Evolutionary conservation across 2,113 vertebrate species (phyloP), one percentile per base, ranked within the genome.

Genomic region (Orcinus orca): DNA sequence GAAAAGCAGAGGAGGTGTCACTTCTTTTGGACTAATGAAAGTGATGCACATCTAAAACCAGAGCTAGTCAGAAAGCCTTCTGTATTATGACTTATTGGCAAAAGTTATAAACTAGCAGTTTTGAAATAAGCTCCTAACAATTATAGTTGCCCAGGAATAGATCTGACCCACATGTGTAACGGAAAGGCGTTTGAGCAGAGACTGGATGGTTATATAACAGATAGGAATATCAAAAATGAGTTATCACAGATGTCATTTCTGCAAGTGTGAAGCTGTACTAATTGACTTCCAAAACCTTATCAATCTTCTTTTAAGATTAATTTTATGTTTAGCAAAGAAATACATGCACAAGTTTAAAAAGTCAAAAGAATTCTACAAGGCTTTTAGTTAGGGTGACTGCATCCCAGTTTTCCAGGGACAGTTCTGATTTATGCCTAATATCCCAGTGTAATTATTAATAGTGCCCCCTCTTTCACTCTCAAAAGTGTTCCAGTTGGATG

Each of bases 301-400:
- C 55, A 55, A 8, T 63, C 70, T 83, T 53, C 50, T 77, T 88
- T 77, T 70, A 82, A 83, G 15, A 83, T 71, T 82, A 36, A 44
- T 82, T 87, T 67, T 63, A 62, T 76, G n/a, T 70, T 88, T 82
- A 82, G 44, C 50, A 83, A 76, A 88, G 68, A 94, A 82, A 83
- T 76, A 70, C 25, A 41, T 60, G 47, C n/a, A 68, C 50, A 31
- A 74, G 33, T 91, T 73, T 87, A 44, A 44, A 88, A 76, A 82
- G 33, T 74, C 68, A 38, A 76, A 90, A 79, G 70, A 90, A 65
- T 84, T 85, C 71, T 53, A 41, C 17, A 44, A 60, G 41, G 44
- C 80, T 77, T 89, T 50, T 38, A 88, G 76, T 47, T 15, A 60
- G 41, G 14, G 33, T 44, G 23, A 67, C 38, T 74, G 71, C 38